Conservation (phyloP, 2,113 vertebrate genomes). For the Lagopus leucura region DNA sequence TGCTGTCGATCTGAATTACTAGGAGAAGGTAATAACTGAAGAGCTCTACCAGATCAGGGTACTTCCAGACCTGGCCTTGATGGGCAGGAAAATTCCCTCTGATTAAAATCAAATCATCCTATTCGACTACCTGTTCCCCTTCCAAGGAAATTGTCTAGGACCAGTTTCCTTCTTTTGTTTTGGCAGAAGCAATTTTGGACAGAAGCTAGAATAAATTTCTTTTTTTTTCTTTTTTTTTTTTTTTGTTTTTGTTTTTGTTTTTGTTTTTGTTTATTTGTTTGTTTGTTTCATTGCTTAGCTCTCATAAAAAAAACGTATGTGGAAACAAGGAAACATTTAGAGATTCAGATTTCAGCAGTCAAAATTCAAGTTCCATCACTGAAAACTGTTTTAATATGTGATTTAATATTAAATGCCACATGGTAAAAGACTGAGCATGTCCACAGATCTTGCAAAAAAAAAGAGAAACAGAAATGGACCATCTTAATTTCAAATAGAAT, state of each 20-base stretch:
- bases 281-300: not conserved
- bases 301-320: accelerated
- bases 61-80: too few species aligned
- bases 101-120: too few species aligned
- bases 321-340: not conserved
- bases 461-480: not conserved
- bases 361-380: not conserved
- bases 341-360: not conserved
- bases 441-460: accelerated
- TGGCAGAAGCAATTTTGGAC: too few species aligned
- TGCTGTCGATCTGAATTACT: too few species aligned
- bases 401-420: not conserved
- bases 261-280: not conserved
- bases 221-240: too few species aligned
- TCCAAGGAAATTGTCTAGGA: too few species aligned
- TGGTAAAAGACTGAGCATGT: not conserved
- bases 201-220: not conserved
- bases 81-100: too few species aligned
- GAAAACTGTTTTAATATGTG: not conserved
- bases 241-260: not conserved
- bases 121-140: too few species aligned
- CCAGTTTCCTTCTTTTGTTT: too few species aligned
- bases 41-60: too few species aligned
- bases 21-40: too few species aligned
- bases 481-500: not conserved